Percentiles rank a stretch among this genome's conserved stretches.
Conservation (phyloP, 2,888 invertebrate genomes). For the Cosmia trapezina region DNA sequence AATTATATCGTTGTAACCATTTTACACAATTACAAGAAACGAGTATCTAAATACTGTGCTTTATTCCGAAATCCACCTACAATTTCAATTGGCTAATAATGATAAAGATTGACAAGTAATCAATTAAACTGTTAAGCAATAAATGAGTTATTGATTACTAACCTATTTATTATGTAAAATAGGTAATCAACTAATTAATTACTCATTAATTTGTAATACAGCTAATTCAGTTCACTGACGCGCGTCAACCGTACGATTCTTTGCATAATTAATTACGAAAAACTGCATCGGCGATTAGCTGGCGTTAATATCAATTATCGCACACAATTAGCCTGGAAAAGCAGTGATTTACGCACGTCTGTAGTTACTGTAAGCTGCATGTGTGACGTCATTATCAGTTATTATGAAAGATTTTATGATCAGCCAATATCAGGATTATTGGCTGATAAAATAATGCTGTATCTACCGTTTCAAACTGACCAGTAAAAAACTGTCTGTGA, state of each 20-base stretch:
- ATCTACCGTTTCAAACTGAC: background rate
- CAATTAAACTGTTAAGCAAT: conserved; percentile 32
- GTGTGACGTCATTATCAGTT: background rate
- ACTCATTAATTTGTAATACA: conserved; percentile 36
- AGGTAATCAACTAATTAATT: conserved; percentile 28
- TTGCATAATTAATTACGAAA: conserved; percentile 46
- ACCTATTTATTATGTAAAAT: conserved; percentile 47
- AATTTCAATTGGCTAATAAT: conserved; percentile 18
- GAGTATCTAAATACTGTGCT: too few relatives aligned
- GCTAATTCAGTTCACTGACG: conserved; percentile 12
- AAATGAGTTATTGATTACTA: conserved; percentile 37
- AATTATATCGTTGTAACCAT: too few relatives aligned
- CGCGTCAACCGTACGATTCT: conserved; percentile 30
- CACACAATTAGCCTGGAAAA: conserved; percentile 20
- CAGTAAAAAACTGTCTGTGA: too few relatives aligned
- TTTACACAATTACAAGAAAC: too few relatives aligned
- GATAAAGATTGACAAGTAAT: conserved; percentile 33
- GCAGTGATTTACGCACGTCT: conserved; percentile 11
- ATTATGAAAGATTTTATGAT: background rate
- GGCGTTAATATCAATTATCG: conserved; percentile 50
- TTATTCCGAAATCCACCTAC: too few relatives aligned
- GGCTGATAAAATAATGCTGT: background rate
- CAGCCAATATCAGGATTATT: background rate
- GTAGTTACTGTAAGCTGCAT: conserved; percentile 28
- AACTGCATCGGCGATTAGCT: conserved; percentile 37